phyloP scores from a whole-genome alignment of 1,140 invertebrate genomes.

The Hesperophylax magnus region DNA sequence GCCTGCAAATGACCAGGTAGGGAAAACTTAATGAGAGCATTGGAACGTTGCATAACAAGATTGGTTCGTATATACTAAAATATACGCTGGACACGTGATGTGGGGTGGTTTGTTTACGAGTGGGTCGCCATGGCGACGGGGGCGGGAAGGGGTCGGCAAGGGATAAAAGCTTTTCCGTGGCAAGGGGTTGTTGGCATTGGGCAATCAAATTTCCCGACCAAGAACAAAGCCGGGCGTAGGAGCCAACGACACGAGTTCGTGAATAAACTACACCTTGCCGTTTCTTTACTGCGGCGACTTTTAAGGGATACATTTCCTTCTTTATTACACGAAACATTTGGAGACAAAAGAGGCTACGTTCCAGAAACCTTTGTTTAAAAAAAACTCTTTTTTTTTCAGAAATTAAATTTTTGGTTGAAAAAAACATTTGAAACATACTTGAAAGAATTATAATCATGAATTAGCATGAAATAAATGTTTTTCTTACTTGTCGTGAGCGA shows the following conservation, averaged over 20 bases:
- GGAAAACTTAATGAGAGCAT: slow-evolving; percentile 19
- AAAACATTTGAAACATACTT: too few species aligned
- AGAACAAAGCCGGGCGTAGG: not conserved
- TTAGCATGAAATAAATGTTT: too few species aligned
- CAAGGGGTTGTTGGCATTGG: slow-evolving; percentile 32
- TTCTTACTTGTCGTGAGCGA: too few species aligned
- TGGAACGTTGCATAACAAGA: not conserved
- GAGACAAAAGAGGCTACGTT: too few species aligned
- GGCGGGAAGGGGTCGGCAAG: not conserved
- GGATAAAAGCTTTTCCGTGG: slow-evolving; percentile 33
- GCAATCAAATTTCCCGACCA: slow-evolving; percentile 30
- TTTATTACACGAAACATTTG: too few species aligned
- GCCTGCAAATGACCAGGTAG: slow-evolving; percentile 25
- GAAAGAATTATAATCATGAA: too few species aligned
- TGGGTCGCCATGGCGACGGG: slow-evolving; percentile 35
- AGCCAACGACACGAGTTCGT: slow-evolving; percentile 1
- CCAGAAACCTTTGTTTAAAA: too few species aligned
- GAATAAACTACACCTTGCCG: not conserved
- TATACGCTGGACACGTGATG: slow-evolving; percentile 28
- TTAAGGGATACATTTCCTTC: too few species aligned
- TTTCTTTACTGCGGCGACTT: too few species aligned
- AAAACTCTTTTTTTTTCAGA: too few species aligned
- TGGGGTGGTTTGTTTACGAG: slow-evolving; percentile 40
- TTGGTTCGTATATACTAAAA: not conserved
- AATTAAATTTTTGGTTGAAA: too few species aligned